These are phyloP conservation scores for Hyposoter dolosus DNA, from an alignment of 2,888 invertebrate genomes.

Conservation along the genomic window DNA sequence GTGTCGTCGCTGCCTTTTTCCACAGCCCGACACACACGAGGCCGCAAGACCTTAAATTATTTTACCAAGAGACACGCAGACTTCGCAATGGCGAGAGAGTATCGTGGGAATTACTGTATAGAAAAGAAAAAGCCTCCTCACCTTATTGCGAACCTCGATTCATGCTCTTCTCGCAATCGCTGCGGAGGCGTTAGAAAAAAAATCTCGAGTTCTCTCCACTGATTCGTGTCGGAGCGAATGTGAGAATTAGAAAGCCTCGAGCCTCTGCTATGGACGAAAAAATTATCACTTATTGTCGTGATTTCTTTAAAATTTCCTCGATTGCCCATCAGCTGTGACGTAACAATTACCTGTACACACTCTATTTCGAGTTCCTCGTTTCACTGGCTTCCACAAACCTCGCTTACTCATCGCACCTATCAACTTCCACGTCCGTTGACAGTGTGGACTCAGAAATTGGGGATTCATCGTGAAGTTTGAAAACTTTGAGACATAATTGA, in stretches of 20 bases:
- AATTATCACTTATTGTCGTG: no score
- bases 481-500: background rate
- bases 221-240: background rate
- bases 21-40: background rate
- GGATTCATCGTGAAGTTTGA: background rate
- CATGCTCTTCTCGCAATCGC: background rate
- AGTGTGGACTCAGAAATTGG: background rate
- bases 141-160: background rate
- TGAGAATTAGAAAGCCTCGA: background rate
- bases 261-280: no score
- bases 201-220: background rate
- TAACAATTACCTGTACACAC: background rate
- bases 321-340: background rate
- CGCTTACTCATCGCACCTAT: background rate
- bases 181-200: background rate
- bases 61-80: background rate
- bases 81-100: background rate
- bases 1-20: background rate
- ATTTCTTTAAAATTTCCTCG: background rate
- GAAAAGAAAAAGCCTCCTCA: background rate
- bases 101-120: background rate
- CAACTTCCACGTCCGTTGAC: background rate
- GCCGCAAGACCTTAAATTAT: conserved; percentile 9
- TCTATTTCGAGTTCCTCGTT: background rate
- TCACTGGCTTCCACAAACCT: background rate